These are phyloP conservation scores for Staurois parvus DNA, from an alignment of 2,797 vertebrate species.

Conservation along the genomic window DNA sequence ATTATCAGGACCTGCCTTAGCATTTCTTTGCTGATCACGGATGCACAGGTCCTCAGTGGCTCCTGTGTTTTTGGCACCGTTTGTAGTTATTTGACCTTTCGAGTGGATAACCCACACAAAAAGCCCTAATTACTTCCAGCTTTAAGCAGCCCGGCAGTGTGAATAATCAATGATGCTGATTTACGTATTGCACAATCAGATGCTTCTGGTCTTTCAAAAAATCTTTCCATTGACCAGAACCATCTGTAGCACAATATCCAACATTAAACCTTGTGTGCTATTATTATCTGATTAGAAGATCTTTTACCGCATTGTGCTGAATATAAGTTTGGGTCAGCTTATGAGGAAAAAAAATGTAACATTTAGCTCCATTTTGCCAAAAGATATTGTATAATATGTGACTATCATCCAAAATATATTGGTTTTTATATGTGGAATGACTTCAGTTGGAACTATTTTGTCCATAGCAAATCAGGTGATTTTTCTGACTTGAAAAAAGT, in stretches of 20 bases:
- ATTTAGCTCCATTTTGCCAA: neutral
- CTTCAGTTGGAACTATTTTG: no score
- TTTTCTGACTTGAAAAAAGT: no score
- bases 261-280: constrained; percentile 77
- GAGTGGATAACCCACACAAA: constrained; percentile 95
- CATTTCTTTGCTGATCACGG: constrained; percentile 82
- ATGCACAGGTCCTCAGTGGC: constrained; percentile 79
- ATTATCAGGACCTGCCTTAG: constrained; percentile 83
- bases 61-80: constrained; percentile 84
- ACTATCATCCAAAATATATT: neutral
- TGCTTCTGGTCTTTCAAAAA: constrained; percentile 80
- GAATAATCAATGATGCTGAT: constrained; percentile 97
- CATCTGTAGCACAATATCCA: constrained; percentile 78
- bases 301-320: constrained; percentile 80
- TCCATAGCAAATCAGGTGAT: no score
- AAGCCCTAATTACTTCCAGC: constrained; percentile 98
- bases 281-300: constrained; percentile 85
- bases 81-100: constrained; percentile 98
- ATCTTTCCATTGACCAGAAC: constrained; percentile 84
- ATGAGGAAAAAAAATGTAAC: no score
- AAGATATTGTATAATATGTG: neutral
- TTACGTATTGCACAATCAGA: constrained; percentile 93
- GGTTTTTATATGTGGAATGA: no score
- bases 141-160: constrained; percentile 84
- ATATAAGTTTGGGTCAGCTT: constrained; percentile 72